phyloP scores from a whole-genome alignment of 2,113 vertebrate genomes.

The Tachycineta bicolor region DNA sequence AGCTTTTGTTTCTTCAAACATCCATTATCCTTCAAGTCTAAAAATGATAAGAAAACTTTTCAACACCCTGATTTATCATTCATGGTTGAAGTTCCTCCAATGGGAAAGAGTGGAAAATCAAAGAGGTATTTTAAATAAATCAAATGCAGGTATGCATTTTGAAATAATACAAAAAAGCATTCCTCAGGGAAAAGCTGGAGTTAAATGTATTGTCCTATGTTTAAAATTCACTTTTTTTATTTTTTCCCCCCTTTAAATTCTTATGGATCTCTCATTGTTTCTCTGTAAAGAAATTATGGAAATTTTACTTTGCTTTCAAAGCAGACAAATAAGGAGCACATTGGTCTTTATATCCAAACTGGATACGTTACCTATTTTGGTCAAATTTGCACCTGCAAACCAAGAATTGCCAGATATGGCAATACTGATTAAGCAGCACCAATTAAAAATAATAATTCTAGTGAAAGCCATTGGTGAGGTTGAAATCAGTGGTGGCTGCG shows the following conservation, averaged over 20 bases:
- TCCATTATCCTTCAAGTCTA: neutral
- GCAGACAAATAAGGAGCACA: rapidly evolving
- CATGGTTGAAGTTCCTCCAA: neutral
- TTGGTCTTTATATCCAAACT: neutral
- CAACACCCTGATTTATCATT: neutral
- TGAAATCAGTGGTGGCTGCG: neutral
- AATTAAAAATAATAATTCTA: neutral
- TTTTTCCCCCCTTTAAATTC: neutral
- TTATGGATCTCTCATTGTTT: neutral
- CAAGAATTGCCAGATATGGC: neutral
- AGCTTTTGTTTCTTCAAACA: neutral
- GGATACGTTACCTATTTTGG: neutral
- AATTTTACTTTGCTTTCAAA: neutral
- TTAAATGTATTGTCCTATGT: neutral
- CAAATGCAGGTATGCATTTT: neutral
- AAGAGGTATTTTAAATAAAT: neutral
- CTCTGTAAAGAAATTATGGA: neutral
- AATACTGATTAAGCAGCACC: neutral
- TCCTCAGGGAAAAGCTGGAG: neutral
- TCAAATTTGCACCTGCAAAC: neutral
- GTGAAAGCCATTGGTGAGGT: neutral
- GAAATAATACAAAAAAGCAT: neutral
- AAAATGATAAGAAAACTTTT: neutral
- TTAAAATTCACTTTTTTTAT: neutral
- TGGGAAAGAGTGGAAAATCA: neutral